Conservation (phyloP, 2,888 invertebrate genomes). For the Nephrotoma appendiculata region DNA sequence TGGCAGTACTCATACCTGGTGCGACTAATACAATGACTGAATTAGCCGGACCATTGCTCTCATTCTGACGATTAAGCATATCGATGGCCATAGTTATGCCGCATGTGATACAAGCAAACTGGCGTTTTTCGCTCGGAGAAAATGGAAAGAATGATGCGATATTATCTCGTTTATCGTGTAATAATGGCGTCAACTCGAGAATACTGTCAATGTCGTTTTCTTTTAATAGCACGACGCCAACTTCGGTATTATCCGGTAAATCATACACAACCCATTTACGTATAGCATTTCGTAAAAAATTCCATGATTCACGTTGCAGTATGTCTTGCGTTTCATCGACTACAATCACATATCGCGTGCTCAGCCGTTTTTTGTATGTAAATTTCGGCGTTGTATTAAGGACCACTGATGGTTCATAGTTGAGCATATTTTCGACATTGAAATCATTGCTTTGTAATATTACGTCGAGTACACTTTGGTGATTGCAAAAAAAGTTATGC, state of each 20-base stretch:
- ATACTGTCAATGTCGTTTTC: conserved; percentile 28
- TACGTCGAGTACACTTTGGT: conserved; percentile 42
- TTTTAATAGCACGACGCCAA: conserved; percentile 36
- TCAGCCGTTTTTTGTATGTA: conserved; percentile 35
- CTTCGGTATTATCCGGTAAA: conserved; percentile 36
- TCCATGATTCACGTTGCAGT: conserved; percentile 43
- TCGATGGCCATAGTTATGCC: conserved; percentile 17
- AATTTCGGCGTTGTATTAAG: conserved; percentile 35
- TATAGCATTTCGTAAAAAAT: conserved; percentile 39
- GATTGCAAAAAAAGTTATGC: conserved; percentile 47
- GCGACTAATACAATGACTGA: conserved; percentile 40
- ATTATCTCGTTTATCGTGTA: conserved; percentile 26
- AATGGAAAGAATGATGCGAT: conserved; percentile 37
- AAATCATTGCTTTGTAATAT: conserved; percentile 41
- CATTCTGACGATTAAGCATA: conserved; percentile 34
- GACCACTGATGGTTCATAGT: conserved; percentile 12
- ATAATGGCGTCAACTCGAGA: conserved; percentile 27
- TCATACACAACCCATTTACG: conserved; percentile 43
- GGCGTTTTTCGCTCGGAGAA: conserved; percentile 35
- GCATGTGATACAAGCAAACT: conserved; percentile 33
- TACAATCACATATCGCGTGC: conserved; percentile 40
- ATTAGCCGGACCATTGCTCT: conserved; percentile 33
- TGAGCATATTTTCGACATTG: conserved; percentile 13
- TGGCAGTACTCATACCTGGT: conserved; percentile 35
- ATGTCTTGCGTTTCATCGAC: conserved; percentile 44